Percentiles rank a stretch among this genome's conserved stretches.
Conservation (phyloP, 2,888 invertebrate genomes). For the Sinodicranocentrus sp. region DNA sequence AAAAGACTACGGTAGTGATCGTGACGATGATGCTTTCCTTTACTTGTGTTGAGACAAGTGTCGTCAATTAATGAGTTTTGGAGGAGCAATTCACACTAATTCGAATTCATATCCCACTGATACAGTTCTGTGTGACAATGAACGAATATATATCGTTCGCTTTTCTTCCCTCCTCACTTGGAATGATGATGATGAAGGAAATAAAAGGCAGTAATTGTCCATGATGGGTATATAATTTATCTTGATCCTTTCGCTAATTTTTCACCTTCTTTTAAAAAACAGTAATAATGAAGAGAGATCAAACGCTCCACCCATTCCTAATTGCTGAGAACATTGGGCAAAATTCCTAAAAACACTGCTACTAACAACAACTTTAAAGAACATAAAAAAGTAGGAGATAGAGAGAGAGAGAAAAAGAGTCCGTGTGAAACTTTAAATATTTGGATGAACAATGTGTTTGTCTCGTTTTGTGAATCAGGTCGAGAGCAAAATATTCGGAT, state of each 20-base stretch:
- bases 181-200: neutral
- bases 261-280: neutral
- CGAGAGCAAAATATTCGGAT: conserved; percentile 73
- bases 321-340: conserved; percentile 27
- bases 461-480: conserved; percentile 42
- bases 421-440: too few relatives aligned
- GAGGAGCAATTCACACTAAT: conserved; percentile 46
- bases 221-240: conserved; percentile 24
- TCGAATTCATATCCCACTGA: conserved; percentile 20
- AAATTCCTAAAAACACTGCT: neutral
- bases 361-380: too few relatives aligned
- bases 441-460: neutral
- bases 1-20: neutral
- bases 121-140: too few relatives aligned
- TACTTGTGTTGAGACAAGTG: conserved; percentile 5
- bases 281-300: neutral
- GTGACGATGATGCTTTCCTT: neutral
- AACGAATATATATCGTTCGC: too few relatives aligned
- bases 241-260: conserved; percentile 14
- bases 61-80: conserved; percentile 44
- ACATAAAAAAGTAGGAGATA: too few relatives aligned
- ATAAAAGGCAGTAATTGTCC: conserved; percentile 26
- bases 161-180: neutral
- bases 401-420: too few relatives aligned
- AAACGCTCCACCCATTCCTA: conserved; percentile 35